Conservation (phyloP, 1,140 invertebrate species). For the Phymorhynchus buccinoides region DNA sequence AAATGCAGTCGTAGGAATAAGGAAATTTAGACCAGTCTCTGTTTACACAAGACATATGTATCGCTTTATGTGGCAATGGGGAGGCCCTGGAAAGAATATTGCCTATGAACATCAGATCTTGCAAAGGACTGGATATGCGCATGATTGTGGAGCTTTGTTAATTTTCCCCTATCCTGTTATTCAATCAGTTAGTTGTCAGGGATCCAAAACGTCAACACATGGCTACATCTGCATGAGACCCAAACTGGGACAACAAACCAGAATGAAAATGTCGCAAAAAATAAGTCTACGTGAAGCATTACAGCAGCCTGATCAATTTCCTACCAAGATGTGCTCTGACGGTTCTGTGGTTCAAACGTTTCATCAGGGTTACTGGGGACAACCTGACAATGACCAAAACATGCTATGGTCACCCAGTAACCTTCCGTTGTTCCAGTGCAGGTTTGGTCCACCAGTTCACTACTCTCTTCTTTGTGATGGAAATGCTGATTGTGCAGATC, state of each 20-base stretch:
- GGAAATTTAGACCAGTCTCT: neutral
- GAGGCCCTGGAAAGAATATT: conserved; percentile 15
- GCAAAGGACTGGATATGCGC: neutral
- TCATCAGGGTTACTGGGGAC: conserved; percentile 2
- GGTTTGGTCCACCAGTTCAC: neutral
- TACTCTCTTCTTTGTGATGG: conserved; percentile 42
- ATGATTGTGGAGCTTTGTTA: conserved; percentile 3
- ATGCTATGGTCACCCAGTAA: neutral
- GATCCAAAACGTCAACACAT: neutral
- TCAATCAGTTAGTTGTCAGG: neutral
- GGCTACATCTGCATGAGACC: conserved; percentile 24
- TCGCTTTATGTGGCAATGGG: conserved; percentile 29
- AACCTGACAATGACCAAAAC: neutral
- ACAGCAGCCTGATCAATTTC: neutral
- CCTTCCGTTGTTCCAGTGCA: conserved; percentile 20
- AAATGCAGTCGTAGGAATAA: neutral
- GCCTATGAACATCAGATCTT: conserved; percentile 2
- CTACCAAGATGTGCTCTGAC: neutral
- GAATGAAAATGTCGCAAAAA: neutral
- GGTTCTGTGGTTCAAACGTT: conserved; percentile 27
- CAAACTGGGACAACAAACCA: neutral
- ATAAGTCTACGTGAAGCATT: neutral
- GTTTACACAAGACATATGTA: neutral
- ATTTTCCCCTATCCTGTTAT: neutral
- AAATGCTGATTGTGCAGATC: conserved; percentile 34